Conservation (phyloP, 2,113 vertebrate species). For the Odontophorus gujanensis region DNA sequence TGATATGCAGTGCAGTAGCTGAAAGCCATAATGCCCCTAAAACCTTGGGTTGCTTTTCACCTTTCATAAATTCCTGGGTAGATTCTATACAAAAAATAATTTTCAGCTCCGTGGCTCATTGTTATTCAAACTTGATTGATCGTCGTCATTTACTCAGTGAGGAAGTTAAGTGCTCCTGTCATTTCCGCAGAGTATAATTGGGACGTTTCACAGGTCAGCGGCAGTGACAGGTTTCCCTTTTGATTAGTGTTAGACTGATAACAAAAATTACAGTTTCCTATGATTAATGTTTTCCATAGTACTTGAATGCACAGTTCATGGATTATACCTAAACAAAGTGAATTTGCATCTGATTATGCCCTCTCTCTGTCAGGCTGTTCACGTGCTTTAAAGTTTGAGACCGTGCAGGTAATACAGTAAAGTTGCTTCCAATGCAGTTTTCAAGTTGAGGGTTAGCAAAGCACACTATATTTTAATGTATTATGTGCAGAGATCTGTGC, state of each 20-base stretch:
- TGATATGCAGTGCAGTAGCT: conserved; percentile 80
- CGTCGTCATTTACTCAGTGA: conserved; percentile 88
- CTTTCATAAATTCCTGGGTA: conserved; percentile 94
- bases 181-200: conserved; percentile 92
- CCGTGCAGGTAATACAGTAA: background rate
- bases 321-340: conserved; percentile 78
- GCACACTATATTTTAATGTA: background rate
- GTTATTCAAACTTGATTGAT: conserved; percentile 93
- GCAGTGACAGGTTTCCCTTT: conserved; percentile 91
- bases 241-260: conserved; percentile 95
- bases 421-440: conserved; percentile 38
- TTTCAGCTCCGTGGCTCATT: conserved; percentile 91
- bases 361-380: conserved; percentile 17
- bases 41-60: conserved; percentile 93
- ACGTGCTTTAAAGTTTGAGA: conserved; percentile 26
- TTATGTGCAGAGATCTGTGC: background rate
- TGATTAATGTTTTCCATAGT: conserved; percentile 85
- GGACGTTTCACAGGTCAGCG: conserved; percentile 93
- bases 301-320: conserved; percentile 70
- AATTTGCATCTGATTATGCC: conserved; percentile 82
- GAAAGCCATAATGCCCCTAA: conserved; percentile 77
- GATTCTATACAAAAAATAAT: conserved; percentile 93
- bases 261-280: conserved; percentile 88
- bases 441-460: background rate
- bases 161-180: conserved; percentile 94